phyloP scores from a whole-genome alignment of 37 sponge, comb jelly and placozoan species.

The Spongilla lacustris region DNA sequence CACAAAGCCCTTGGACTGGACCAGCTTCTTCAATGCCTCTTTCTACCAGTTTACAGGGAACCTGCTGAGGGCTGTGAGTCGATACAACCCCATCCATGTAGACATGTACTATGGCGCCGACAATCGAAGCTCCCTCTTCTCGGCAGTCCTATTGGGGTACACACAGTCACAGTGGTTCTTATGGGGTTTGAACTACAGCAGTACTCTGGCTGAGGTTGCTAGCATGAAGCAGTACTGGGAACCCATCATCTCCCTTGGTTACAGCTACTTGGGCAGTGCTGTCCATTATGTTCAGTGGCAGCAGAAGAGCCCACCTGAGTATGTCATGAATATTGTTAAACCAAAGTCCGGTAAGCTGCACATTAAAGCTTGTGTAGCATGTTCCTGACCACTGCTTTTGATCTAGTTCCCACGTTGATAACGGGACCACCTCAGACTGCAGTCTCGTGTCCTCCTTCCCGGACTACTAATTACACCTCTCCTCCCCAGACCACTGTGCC shows the following conservation, averaged over 20 bases:
- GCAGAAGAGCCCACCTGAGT: not conserved
- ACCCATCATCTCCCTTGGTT: conserved; percentile 4
- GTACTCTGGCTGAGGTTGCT: not conserved
- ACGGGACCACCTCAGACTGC: not conserved
- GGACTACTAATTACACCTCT: not conserved
- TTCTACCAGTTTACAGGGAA: conserved; percentile 28
- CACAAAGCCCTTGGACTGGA: not conserved
- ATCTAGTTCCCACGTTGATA: not conserved
- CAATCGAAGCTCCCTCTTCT: not conserved
- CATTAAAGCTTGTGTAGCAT: not conserved
- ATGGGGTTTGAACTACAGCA: conserved; percentile 31
- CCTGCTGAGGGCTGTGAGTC: not conserved
- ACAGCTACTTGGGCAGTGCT: conserved; percentile 14
- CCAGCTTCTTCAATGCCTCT: conserved; percentile 14
- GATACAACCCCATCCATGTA: conserved; percentile 20
- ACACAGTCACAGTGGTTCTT: conserved; percentile 31
- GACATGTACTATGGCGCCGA: not conserved
- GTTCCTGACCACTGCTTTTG: not conserved
- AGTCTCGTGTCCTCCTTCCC: not conserved
- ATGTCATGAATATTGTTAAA: not conserved
- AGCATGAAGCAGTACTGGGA: conserved; percentile 28
- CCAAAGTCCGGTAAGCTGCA: not conserved
- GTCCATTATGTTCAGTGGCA: not conserved
- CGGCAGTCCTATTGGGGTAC: conserved; percentile 17
- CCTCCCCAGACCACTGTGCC: not conserved